phyloP scores from a whole-genome alignment of 2,113 vertebrate genomes.

The Baryphthengus martii region DNA sequence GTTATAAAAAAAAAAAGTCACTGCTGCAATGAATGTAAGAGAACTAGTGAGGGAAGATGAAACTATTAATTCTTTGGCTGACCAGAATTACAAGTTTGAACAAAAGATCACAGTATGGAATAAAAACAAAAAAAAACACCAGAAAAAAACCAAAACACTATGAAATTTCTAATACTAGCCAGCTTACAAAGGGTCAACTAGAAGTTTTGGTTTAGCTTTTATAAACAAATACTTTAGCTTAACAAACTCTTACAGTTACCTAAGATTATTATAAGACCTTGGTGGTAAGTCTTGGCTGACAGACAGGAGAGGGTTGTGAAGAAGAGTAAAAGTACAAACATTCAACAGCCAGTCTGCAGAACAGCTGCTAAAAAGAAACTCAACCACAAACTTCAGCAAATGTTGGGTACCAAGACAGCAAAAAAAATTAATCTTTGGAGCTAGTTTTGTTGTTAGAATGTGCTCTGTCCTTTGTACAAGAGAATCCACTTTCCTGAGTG shows the following conservation, averaged over 20 bases:
- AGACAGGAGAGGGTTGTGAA: background rate
- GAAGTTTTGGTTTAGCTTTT: background rate
- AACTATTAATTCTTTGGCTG: background rate
- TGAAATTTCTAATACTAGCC: background rate
- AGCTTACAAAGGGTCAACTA: background rate
- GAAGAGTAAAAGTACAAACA: background rate
- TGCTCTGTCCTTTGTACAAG: background rate
- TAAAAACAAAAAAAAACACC: no score
- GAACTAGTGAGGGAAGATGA: background rate
- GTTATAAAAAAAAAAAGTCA: background rate
- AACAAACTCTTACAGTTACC: background rate
- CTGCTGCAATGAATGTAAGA: background rate
- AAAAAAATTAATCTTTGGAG: background rate
- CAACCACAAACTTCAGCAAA: background rate
- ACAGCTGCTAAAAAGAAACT: background rate
- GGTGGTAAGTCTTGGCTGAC: background rate
- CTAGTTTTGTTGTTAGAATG: background rate
- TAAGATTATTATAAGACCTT: background rate
- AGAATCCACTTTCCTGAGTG: slow-evolving; percentile 13
- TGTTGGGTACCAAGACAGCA: background rate
- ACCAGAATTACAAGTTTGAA: background rate
- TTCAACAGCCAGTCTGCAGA: background rate
- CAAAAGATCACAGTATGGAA: background rate
- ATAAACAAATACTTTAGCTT: background rate
- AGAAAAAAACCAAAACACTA: background rate